Base-by-base conservation (phyloP, 2,113 vertebrate species). In the Heterotilapia buettikoferi region DNA sequence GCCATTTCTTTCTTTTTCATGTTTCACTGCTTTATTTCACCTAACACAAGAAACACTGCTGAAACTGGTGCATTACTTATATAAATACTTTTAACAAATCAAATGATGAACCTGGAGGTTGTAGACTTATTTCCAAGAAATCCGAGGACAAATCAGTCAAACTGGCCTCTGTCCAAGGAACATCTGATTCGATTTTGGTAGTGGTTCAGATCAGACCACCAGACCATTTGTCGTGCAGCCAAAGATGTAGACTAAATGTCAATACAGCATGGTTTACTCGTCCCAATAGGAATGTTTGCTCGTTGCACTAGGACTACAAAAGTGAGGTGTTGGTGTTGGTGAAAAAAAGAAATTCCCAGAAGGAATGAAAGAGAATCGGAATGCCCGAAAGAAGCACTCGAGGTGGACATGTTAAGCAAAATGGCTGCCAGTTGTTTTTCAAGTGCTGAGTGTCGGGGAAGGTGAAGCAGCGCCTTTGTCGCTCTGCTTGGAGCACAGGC, bases 381-480 rank as follows among this genome's bases (percentile, higher is more conserved):
- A 50, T 2, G 5, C 6, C 54, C 12, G 52, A 24, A 33, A 52
- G 73, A 89, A 38, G 19, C 86, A 50, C 89, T 84, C 5, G 6
- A 82, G 66, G 57, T 63, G 79, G 88, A 84, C 82, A 56, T 56
- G 45, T 80, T 24, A 12, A 80, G 83, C 78, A 91, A 92, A 93
- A 91, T 89, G 85, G 85, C 88, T 50, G 61, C 47, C 33, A 6
- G 45, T 88, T 92, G 88, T 91, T 90, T 83, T 86, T 90, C 89
- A 80, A 86, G 85, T 57, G 79, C 61, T 9, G 81, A 50, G 47
- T 36, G 45, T 38, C 2, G 2, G 52, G 26, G 87, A 71, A 86
- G 83, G 76, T 73, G 68, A 92, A 86, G 71, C 40, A 2, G 71
- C 6, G 14, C 45, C 88, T 90, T 90, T 89, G 92, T 92, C 59